phyloP scores from a whole-genome alignment of 2,113 vertebrate species.

The Malurus alboscapulatus region DNA sequence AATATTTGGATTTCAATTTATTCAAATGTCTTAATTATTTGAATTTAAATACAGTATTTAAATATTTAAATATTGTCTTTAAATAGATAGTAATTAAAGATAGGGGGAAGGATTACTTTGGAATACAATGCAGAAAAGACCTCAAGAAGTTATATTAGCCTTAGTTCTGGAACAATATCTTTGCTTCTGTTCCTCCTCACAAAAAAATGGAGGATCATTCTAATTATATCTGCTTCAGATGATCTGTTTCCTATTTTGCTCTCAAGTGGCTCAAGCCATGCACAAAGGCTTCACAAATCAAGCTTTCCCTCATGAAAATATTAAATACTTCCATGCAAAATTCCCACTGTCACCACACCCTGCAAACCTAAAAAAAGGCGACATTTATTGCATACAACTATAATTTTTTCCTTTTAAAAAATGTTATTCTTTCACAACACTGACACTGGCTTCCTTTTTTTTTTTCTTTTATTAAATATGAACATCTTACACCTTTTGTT shows the following conservation, averaged over 20 bases:
- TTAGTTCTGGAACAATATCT: not conserved
- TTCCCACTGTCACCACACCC: not conserved
- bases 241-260: not conserved
- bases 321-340: not conserved
- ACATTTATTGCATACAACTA: not conserved
- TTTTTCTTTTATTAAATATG: not conserved
- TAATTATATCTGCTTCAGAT: not conserved
- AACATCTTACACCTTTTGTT: not conserved
- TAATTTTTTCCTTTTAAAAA: not conserved
- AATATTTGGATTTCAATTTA: slow-evolving; percentile 15
- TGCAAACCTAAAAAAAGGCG: not conserved
- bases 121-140: not conserved
- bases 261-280: not conserved
- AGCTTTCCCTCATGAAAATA: not conserved
- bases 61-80: not conserved
- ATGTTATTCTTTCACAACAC: not conserved
- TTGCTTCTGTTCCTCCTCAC: not conserved
- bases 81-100: slow-evolving; percentile 8
- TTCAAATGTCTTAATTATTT: not conserved
- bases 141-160: not conserved
- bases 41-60: not conserved
- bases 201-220: not conserved
- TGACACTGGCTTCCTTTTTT: not conserved
- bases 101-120: not conserved
- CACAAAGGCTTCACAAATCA: not conserved